These are phyloP conservation scores for Bradysia coprophila DNA, from an alignment of 1,140 invertebrate genomes.

Conservation along the genomic window DNA sequence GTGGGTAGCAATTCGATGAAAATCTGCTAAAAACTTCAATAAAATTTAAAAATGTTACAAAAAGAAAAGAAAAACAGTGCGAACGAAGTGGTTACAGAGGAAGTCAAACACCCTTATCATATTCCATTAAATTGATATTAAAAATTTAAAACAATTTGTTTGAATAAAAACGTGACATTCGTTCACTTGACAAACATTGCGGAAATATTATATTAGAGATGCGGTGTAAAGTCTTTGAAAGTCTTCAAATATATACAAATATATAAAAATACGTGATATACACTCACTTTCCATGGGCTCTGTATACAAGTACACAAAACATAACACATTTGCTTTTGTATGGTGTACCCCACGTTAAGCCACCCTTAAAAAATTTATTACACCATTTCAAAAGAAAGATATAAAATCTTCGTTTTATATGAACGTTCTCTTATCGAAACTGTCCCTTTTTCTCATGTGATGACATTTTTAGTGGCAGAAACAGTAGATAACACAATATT, in stretches of 20 bases:
- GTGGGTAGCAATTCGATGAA: too few relatives aligned
- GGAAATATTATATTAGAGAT: not conserved
- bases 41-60: too few relatives aligned
- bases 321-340: too few relatives aligned
- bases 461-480: not conserved
- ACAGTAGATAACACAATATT: not conserved
- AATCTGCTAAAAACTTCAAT: too few relatives aligned
- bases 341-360: not conserved
- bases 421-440: not conserved
- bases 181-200: not conserved
- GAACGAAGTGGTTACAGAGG: too few relatives aligned
- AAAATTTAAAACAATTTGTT: not conserved
- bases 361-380: constrained; percentile 1
- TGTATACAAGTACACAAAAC: too few relatives aligned
- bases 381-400: not conserved
- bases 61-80: too few relatives aligned
- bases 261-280: too few relatives aligned
- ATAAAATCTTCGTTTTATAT: not conserved
- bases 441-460: not conserved
- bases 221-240: not conserved
- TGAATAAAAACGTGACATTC: not conserved
- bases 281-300: too few relatives aligned
- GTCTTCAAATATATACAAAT: too few relatives aligned
- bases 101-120: not conserved
- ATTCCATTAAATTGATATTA: not conserved